phyloP scores from a whole-genome alignment of 2,113 vertebrate genomes.

The Vidua macroura region DNA sequence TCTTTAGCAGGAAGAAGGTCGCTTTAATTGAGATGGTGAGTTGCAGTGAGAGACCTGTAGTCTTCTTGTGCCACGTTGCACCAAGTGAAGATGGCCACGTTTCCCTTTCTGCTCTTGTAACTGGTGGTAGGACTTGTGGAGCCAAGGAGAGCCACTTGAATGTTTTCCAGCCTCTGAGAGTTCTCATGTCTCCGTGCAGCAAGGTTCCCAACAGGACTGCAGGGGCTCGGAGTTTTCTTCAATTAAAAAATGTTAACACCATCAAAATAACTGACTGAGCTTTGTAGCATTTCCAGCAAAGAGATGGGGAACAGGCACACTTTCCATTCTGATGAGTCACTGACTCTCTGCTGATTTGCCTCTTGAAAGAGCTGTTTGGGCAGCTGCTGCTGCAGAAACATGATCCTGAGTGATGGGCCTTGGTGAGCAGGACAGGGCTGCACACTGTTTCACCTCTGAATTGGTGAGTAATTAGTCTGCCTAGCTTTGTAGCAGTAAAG shows the following conservation, averaged over 20 bases:
- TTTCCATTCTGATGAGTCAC: conserved; percentile 43
- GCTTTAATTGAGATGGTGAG: background rate
- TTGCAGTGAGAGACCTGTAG: background rate
- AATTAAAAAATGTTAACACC: background rate
- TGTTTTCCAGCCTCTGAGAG: background rate
- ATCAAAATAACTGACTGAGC: background rate
- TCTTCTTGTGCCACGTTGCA: background rate
- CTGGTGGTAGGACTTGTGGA: background rate
- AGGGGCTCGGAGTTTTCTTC: background rate
- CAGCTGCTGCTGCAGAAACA: conserved; percentile 8
- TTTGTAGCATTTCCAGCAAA: background rate
- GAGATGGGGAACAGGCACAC: background rate
- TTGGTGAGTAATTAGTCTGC: background rate
- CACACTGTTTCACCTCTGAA: background rate
- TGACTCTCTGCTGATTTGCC: background rate
- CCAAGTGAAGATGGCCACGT: background rate
- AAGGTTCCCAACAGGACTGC: background rate
- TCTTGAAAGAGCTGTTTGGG: conserved; percentile 10
- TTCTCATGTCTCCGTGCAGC: background rate
- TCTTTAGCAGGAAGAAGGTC: background rate
- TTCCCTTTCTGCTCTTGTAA: background rate
- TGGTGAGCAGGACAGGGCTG: background rate
- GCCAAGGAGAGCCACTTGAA: background rate
- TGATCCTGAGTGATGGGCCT: background rate
- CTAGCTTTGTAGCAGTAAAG: background rate